A percentile compares a stretch with the other conserved stretches of the same genome.
Conservation (phyloP, 2,797 vertebrate species). For the Cuniculus paca region DNA sequence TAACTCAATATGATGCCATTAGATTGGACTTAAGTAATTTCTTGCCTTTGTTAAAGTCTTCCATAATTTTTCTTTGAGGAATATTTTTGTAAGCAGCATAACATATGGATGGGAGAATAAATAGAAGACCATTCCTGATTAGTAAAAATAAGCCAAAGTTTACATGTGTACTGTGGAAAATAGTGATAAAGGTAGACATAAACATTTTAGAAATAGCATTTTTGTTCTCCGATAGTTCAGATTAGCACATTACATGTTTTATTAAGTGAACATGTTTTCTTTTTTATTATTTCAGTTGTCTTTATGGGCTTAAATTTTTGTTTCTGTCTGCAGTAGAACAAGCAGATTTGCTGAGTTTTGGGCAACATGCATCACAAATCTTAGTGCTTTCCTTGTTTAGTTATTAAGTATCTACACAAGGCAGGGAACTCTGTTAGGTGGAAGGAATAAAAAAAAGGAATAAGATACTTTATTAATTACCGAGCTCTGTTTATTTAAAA, state of each 20-base stretch:
- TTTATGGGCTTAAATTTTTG: neutral
- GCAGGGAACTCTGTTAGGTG: conserved; percentile 5
- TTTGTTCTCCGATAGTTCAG: neutral
- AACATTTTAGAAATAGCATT: conserved; percentile 16
- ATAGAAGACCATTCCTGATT: conserved; percentile 3
- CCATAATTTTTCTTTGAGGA: neutral
- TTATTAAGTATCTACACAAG: conserved; percentile 19
- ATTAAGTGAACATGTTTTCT: conserved; percentile 51
- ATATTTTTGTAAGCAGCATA: neutral
- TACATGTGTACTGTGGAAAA: neutral
- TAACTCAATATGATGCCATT: neutral
- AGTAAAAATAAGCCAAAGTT: neutral
- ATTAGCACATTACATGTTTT: neutral
- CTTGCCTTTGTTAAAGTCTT: neutral
- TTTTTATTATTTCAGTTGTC: neutral
- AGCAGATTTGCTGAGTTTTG: conserved; percentile 41
- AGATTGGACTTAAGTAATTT: neutral
- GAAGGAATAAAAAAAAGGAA: conserved; percentile 36
- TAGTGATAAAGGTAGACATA: neutral
- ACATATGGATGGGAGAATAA: neutral
- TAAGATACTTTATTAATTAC: conserved; percentile 1
- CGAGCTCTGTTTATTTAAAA: neutral
- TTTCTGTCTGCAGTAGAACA: neutral
- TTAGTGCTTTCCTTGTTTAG: conserved; percentile 24
- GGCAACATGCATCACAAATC: neutral